Evolutionary conservation across 2,797 vertebrate species (phyloP).

Genomic region (Leptoclinus maculatus): DNA sequence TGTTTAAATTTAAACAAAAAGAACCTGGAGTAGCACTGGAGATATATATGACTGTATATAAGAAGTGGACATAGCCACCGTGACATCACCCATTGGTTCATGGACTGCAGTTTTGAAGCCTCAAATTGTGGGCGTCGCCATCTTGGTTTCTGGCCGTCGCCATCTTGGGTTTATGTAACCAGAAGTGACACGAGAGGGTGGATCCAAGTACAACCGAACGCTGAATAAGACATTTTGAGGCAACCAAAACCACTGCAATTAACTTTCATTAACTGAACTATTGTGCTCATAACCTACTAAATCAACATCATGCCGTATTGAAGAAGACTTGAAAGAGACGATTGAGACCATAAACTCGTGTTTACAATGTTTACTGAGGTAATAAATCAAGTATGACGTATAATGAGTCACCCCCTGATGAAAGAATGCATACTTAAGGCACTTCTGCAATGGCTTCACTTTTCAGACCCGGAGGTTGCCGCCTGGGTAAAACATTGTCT

Average conservation of each 20-base stretch:
- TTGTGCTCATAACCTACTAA: too few relatives aligned
- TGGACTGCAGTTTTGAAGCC: too few relatives aligned
- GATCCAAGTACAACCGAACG: too few relatives aligned
- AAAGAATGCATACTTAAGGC: not conserved
- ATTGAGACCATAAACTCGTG: not conserved
- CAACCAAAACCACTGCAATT: too few relatives aligned
- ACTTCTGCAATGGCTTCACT: not conserved
- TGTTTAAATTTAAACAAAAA: conserved; percentile 10
- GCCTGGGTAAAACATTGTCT: not conserved
- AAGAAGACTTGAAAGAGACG: not conserved
- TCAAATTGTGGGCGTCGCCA: too few relatives aligned
- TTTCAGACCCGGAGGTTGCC: not conserved
- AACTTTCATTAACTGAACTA: too few relatives aligned
- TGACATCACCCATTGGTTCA: too few relatives aligned
- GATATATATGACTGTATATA: too few relatives aligned
- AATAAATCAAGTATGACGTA: not conserved
- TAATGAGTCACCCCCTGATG: not conserved
- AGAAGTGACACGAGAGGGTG: not conserved
- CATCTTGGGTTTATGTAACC: not conserved
- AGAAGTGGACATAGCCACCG: too few relatives aligned
- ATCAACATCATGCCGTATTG: not conserved
- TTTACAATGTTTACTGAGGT: not conserved
- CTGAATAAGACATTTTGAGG: too few relatives aligned
- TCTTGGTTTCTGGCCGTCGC: too few relatives aligned
- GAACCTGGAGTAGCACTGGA: not conserved